Conservation (phyloP, 2,888 invertebrate species). For the Phytoseiulus persimilis region DNA sequence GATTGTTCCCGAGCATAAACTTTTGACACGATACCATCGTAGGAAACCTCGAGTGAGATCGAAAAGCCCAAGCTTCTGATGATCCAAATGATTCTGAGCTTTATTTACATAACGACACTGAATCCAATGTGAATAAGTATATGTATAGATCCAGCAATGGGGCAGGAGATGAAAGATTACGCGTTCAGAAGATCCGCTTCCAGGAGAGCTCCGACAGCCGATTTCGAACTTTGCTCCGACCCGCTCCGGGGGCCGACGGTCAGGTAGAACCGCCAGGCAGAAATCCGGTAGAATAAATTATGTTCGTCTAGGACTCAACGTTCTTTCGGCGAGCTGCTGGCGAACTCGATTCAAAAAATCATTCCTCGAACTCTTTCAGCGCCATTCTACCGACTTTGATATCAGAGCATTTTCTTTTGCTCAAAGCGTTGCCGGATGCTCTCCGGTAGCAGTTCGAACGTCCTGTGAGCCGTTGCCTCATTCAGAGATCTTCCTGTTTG, state of each 20-base stretch:
- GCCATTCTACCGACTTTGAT: no score
- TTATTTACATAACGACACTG: not conserved
- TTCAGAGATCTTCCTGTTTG: conserved; percentile 31
- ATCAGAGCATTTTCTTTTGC: not conserved
- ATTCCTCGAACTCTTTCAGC: no score
- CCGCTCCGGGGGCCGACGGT: not conserved
- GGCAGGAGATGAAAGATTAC: no score
- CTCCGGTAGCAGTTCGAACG: not conserved
- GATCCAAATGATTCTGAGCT: not conserved
- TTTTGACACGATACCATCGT: not conserved
- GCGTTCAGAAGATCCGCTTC: no score
- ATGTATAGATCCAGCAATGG: no score
- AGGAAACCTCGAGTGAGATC: not conserved
- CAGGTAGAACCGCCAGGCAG: not conserved
- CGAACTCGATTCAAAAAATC: no score
- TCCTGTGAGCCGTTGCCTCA: not conserved
- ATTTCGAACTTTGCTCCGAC: no score
- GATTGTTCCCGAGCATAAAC: no score
- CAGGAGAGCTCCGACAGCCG: no score
- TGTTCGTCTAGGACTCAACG: not conserved
- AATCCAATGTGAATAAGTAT: not conserved
- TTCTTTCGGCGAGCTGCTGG: no score
- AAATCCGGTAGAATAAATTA: not conserved
- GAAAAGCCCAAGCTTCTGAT: not conserved
- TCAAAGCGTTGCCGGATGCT: not conserved